Percentiles rank a stretch among this genome's conserved stretches.
phyloP scores from a whole-genome alignment of 2,797 vertebrate species.

The Enteromius mattozi region DNA sequence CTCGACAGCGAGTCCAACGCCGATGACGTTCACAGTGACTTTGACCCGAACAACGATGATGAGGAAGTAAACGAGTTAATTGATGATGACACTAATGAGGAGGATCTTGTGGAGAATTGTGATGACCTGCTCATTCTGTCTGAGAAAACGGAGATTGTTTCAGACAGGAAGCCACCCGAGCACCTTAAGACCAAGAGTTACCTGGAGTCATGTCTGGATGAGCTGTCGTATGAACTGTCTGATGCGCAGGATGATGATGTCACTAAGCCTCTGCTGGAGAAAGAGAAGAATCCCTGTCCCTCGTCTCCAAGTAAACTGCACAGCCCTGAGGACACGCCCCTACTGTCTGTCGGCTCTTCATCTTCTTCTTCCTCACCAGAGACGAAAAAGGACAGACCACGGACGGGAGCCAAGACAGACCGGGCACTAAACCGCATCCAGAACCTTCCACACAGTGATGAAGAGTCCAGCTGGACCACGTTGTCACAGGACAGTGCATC shows the following conservation, averaged over 20 bases:
- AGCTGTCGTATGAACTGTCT: conserved; percentile 16
- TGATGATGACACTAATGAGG: conserved; percentile 37
- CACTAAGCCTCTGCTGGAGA: conserved; percentile 70
- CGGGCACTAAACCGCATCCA: conserved; percentile 96
- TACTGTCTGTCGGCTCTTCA: conserved; percentile 79
- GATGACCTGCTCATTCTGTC: conserved; percentile 83
- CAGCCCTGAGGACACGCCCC: conserved; percentile 85
- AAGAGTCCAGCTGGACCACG: conserved; percentile 97
- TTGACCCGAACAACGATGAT: conserved; percentile 31
- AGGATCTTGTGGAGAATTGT: conserved; percentile 68
- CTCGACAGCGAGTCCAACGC: conserved; percentile 69
- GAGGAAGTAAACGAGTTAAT: conserved; percentile 40
- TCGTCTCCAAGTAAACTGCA: conserved; percentile 71
- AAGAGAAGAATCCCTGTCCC: conserved; percentile 61
- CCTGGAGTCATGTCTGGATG: conserved; percentile 49
- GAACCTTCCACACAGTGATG: conserved; percentile 93
- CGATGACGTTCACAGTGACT: conserved; percentile 60
- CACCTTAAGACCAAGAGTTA: conserved; percentile 61
- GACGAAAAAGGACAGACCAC: conserved; percentile 93
- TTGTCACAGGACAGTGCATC: conserved; percentile 95
- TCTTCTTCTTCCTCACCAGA: conserved; percentile 83
- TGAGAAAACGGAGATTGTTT: conserved; percentile 70
- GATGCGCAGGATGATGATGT: conserved; percentile 64
- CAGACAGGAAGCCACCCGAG: conserved; percentile 71
- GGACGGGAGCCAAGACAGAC: conserved; percentile 95